Percentiles rank a stretch among this genome's conserved stretches.
Evolutionary conservation across 2,888 invertebrate species (phyloP).

Genomic region (Tenthredo scrophulariae): DNA sequence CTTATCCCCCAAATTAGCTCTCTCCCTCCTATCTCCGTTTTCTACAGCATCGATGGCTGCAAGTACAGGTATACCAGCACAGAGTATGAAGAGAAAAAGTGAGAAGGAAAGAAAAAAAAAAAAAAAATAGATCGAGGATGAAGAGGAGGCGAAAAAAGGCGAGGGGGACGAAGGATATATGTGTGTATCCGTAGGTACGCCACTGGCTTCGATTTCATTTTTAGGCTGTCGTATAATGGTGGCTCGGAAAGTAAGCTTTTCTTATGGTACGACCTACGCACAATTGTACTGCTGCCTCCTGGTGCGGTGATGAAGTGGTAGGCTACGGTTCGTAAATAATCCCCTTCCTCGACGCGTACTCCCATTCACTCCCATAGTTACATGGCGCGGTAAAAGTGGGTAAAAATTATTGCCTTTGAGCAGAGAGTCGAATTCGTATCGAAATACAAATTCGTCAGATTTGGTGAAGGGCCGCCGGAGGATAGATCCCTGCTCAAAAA

Average conservation of each 20-base stretch:
- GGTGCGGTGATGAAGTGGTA: slow-evolving; percentile 18
- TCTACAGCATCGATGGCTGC: slow-evolving; percentile 39
- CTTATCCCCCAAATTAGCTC: slow-evolving; percentile 70
- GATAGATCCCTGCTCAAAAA: not conserved
- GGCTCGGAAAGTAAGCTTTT: slow-evolving; percentile 67
- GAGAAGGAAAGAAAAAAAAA: slow-evolving; percentile 14
- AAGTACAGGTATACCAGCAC: slow-evolving; percentile 25
- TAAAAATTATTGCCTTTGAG: not conserved
- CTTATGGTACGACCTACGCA: slow-evolving; percentile 60
- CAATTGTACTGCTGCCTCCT: slow-evolving; percentile 10
- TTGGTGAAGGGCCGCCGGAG: not conserved
- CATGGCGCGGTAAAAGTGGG: slow-evolving; percentile 5
- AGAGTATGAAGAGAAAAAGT: slow-evolving; percentile 54
- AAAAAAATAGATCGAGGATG: not conserved
- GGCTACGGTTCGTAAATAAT: slow-evolving; percentile 19
- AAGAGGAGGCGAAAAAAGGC: slow-evolving; percentile 39
- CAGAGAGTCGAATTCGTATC: not conserved
- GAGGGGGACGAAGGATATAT: not conserved
- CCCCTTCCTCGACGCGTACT: not conserved
- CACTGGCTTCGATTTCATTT: slow-evolving; percentile 64
- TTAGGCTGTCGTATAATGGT: slow-evolving; percentile 67
- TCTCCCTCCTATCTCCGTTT: slow-evolving; percentile 58
- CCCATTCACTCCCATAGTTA: not conserved
- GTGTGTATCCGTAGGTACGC: not conserved
- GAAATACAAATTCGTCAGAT: not conserved